These are phyloP conservation scores for Plotosus lineatus DNA, from an alignment of 2,113 vertebrate species.

Conservation along the genomic window DNA sequence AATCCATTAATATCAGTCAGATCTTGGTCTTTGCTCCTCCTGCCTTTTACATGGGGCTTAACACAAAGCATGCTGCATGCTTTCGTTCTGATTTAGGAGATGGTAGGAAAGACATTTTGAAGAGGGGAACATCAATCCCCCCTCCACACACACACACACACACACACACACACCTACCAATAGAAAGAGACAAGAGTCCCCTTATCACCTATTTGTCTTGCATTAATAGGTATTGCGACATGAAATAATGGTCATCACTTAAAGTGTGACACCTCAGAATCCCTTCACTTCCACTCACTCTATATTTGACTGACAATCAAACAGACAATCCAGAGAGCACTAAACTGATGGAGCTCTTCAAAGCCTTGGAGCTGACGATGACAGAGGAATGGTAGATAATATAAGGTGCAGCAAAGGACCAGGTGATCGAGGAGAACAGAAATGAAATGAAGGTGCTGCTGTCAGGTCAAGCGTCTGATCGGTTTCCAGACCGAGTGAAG, in stretches of 20 bases:
- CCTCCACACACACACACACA: not conserved
- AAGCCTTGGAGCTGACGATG: not conserved
- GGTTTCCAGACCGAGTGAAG: constrained; percentile 19
- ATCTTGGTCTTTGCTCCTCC: not conserved
- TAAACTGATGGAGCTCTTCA: constrained; percentile 9
- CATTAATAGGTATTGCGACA: not conserved
- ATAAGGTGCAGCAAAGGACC: constrained; percentile 36
- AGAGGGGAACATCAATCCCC: not conserved
- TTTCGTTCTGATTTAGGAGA: constrained; percentile 24
- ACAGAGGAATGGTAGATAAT: not conserved
- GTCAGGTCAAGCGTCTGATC: constrained; percentile 35
- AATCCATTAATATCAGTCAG: no score
- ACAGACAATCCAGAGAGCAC: not conserved
- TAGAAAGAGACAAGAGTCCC: not conserved
- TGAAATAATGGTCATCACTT: not conserved
- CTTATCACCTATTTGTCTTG: not conserved
- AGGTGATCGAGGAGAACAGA: constrained; percentile 40
- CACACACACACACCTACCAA: not conserved
- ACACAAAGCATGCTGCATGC: constrained; percentile 18
- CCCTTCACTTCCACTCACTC: not conserved
- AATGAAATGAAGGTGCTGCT: constrained; percentile 31
- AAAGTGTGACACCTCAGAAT: not conserved
- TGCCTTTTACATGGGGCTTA: not conserved
- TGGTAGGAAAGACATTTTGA: not conserved
- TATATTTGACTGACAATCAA: constrained; percentile 13